Percentiles rank a stretch among this genome's conserved stretches.
Conservation (phyloP, 2,888 invertebrate species). For the Argyresthia goedartella region DNA sequence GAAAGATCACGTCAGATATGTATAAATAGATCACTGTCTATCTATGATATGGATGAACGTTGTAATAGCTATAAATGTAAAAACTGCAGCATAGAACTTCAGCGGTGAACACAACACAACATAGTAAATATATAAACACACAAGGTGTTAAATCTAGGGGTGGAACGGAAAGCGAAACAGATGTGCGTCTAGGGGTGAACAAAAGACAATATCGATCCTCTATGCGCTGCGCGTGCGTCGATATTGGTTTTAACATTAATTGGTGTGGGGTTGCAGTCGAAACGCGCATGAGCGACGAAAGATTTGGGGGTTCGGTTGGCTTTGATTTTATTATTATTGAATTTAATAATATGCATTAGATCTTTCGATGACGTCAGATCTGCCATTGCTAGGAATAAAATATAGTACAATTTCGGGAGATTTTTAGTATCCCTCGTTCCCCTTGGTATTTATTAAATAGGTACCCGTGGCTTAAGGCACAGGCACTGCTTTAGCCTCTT, state of each 20-base stretch:
- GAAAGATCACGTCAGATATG: no score
- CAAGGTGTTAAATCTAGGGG: background rate
- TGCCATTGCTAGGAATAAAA: no score
- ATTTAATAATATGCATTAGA: background rate
- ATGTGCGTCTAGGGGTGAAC: constrained; percentile 40
- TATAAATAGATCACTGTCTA: no score
- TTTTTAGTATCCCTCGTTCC: no score
- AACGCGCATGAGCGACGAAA: background rate
- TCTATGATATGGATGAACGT: no score
- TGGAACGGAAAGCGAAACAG: constrained; percentile 24
- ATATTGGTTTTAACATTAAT: constrained; percentile 38
- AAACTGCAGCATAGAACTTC: background rate
- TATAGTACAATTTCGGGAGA: no score
- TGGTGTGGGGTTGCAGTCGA: constrained; percentile 28
- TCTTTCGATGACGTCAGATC: no score
- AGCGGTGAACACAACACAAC: background rate
- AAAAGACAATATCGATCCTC: constrained; percentile 56
- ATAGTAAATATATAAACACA: background rate
- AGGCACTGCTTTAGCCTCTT: no score
- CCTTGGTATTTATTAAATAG: no score
- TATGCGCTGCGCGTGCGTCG: constrained; percentile 36
- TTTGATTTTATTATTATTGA: background rate
- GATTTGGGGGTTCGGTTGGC: background rate
- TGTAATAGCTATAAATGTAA: no score
- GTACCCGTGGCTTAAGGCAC: no score